Evolutionary conservation across 2,888 invertebrate genomes (phyloP).

Genomic region (Orchesellides sinensis): DNA sequence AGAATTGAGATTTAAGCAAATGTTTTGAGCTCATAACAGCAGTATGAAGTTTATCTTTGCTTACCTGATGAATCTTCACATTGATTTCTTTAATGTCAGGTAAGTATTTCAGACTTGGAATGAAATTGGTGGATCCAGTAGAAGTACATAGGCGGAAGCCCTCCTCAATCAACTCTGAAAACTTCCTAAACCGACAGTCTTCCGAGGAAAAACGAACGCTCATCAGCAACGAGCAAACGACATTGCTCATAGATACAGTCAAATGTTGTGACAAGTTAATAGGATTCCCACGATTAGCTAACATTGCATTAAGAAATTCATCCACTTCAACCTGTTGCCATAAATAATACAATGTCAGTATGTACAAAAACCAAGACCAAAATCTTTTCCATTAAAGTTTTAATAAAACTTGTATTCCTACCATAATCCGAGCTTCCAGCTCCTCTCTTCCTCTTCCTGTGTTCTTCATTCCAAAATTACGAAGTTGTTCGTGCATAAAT

Average conservation of each 20-base stretch:
- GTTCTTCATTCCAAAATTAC: constrained; percentile 92
- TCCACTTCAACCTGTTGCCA: constrained; percentile 84
- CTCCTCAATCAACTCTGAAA: constrained; percentile 92
- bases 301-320: constrained; percentile 82
- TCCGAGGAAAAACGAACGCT: constrained; percentile 89
- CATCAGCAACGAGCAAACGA: constrained; percentile 94
- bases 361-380: not conserved
- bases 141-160: constrained; percentile 92
- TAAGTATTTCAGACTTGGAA: constrained; percentile 85
- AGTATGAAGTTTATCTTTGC: not conserved
- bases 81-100: constrained; percentile 76
- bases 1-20: not conserved
- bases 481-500: constrained; percentile 87
- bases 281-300: constrained; percentile 83
- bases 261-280: constrained; percentile 86
- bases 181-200: constrained; percentile 86
- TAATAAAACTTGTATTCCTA: constrained; percentile 78
- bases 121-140: constrained; percentile 88
- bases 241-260: constrained; percentile 90
- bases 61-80: constrained; percentile 72
- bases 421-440: constrained; percentile 92
- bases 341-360: not conserved
- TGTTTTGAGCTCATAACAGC: no score
- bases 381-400: not conserved
- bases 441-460: constrained; percentile 87